Percentiles rank a stretch among this genome's conserved stretches.
These are phyloP conservation scores for Astyanax mexicanus DNA, from an alignment of 2,797 vertebrate species.

Conservation along the genomic window DNA sequence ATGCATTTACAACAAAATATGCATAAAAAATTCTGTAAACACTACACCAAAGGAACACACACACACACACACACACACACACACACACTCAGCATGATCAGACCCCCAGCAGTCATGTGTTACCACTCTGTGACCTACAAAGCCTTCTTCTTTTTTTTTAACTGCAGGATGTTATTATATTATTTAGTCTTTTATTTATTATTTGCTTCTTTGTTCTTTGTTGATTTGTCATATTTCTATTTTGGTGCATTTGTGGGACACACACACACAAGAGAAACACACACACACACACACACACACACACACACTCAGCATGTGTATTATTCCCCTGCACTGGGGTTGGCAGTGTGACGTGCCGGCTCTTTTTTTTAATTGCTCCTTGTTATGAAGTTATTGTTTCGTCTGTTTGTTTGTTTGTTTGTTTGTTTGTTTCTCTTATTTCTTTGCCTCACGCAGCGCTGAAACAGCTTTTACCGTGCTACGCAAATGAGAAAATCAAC, in stretches of 20 bases:
- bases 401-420: constrained; percentile 36
- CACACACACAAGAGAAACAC: background rate
- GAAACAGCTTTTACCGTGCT: constrained; percentile 38
- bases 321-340: background rate
- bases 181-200: background rate
- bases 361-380: background rate
- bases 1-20: background rate
- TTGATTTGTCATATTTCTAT: background rate
- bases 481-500: constrained; percentile 46
- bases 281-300: constrained; percentile 20
- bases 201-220: constrained; percentile 33
- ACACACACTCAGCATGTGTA: background rate
- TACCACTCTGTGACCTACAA: background rate
- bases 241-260: background rate
- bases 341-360: background rate
- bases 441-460: constrained; percentile 21
- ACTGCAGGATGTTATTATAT: background rate
- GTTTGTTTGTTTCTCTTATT: constrained; percentile 17
- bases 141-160: background rate
- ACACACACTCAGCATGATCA: background rate
- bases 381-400: constrained; percentile 40
- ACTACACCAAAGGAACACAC: constrained; percentile 2
- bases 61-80: constrained; percentile 21
- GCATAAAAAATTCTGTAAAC: too few species aligned
- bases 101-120: background rate